phyloP scores from a whole-genome alignment of 2,113 vertebrate species.

The Hiodon alosoides region DNA sequence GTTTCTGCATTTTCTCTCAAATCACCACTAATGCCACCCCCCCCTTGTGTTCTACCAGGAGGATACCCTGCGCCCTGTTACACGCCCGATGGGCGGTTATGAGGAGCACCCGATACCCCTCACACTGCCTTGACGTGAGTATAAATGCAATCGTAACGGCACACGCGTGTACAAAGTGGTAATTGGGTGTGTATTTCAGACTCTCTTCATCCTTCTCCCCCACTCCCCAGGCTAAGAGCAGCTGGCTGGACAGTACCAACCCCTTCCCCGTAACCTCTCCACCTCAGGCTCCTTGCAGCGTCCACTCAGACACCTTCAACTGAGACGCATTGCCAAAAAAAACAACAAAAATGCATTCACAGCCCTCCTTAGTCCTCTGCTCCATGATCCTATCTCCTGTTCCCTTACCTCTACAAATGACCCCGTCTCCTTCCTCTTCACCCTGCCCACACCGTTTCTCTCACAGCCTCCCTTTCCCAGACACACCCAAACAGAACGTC shows the following conservation, averaged over 20 bases:
- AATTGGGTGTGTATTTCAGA: background rate
- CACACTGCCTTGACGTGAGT: constrained; percentile 67
- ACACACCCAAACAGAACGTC: background rate
- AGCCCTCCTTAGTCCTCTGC: no score
- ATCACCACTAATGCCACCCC: background rate
- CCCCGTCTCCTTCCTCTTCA: no score
- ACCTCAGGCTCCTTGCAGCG: constrained; percentile 64
- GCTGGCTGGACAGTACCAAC: constrained; percentile 76
- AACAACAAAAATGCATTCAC: no score
- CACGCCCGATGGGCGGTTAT: constrained; percentile 75
- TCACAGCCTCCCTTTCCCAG: background rate
- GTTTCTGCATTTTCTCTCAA: constrained; percentile 19
- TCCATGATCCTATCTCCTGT: no score
- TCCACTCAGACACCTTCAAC: constrained; percentile 78
- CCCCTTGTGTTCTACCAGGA: constrained; percentile 45
- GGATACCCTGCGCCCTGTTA: constrained; percentile 77
- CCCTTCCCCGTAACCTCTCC: constrained; percentile 69
- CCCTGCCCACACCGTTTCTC: background rate
- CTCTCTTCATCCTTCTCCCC: background rate
- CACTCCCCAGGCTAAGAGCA: constrained; percentile 65
- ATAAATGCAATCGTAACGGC: background rate
- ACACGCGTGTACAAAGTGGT: background rate
- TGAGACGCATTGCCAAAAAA: constrained; percentile 41
- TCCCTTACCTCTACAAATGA: no score
- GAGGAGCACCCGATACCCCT: constrained; percentile 66